These are phyloP conservation scores for Solen grandis DNA, from an alignment of 1,140 invertebrate species.

Conservation along the genomic window DNA sequence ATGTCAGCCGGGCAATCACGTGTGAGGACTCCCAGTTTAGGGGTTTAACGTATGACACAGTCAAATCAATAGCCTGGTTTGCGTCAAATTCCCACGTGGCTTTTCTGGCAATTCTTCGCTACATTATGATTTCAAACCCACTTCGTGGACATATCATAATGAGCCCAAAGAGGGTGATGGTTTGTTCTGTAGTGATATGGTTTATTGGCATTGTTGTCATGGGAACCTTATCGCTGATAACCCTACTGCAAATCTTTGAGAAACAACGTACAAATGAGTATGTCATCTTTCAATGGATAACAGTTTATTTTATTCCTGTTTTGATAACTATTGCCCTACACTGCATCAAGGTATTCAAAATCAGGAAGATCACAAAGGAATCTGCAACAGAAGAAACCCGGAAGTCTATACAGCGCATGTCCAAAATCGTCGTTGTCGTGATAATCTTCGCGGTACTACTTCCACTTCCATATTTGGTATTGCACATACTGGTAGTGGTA, in stretches of 20 bases:
- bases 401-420: conserved; percentile 49
- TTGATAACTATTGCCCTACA: conserved; percentile 26
- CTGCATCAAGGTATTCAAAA: conserved; percentile 14
- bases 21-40: not conserved
- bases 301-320: conserved; percentile 30
- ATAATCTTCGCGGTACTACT: conserved; percentile 29
- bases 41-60: not conserved
- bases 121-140: conserved; percentile 26
- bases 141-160: not conserved
- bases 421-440: conserved; percentile 37
- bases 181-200: conserved; percentile 8
- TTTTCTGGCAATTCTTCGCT: conserved; percentile 30
- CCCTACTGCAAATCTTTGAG: not conserved
- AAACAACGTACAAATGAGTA: not conserved
- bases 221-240: conserved; percentile 9
- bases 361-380: conserved; percentile 11
- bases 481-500: not conserved
- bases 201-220: conserved; percentile 13
- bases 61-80: conserved; percentile 30
- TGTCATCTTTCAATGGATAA: conserved; percentile 14
- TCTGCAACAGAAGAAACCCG: conserved; percentile 11
- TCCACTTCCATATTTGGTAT: conserved; percentile 11
- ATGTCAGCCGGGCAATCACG: not conserved
- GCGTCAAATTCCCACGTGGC: conserved; percentile 32
- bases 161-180: not conserved